A percentile compares a stretch with the other conserved stretches of the same genome.
Conservation (phyloP, 2,113 vertebrate genomes). For the Pogonocichla stellata region DNA sequence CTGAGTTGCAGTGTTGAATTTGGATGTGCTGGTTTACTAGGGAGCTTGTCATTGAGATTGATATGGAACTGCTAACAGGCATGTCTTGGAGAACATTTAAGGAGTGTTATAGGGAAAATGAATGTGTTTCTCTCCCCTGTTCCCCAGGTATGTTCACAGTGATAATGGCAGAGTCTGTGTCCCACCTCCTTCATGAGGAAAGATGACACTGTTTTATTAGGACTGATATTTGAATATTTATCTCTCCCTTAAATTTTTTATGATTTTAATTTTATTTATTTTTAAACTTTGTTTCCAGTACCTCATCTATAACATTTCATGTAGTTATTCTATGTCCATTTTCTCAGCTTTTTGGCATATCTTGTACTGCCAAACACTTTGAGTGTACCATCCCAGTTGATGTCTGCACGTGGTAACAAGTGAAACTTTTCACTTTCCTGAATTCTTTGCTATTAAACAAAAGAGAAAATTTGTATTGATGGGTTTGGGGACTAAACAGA, state of each 20-base stretch:
- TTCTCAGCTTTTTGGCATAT: neutral
- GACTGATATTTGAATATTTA: neutral
- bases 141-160: neutral
- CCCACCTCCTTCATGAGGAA: neutral
- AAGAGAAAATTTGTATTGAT: neutral
- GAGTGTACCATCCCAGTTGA: neutral
- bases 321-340: neutral
- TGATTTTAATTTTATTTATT: neutral
- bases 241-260: neutral
- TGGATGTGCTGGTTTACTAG: slow-evolving; percentile 1
- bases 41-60: neutral
- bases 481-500: neutral
- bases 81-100: neutral
- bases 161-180: neutral
- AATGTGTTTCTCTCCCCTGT: neutral
- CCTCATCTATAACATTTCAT: neutral
- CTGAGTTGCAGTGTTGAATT: neutral
- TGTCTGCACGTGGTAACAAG: neutral
- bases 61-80: neutral
- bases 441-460: neutral
- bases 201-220: neutral
- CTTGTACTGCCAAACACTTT: neutral
- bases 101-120: neutral
- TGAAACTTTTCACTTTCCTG: neutral
- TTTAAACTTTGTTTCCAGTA: neutral